A percentile compares a stretch with the other conserved stretches of the same genome.
Evolutionary conservation across 2,888 invertebrate genomes (phyloP).

Genomic region (Koerneria pararmatus): DNA sequence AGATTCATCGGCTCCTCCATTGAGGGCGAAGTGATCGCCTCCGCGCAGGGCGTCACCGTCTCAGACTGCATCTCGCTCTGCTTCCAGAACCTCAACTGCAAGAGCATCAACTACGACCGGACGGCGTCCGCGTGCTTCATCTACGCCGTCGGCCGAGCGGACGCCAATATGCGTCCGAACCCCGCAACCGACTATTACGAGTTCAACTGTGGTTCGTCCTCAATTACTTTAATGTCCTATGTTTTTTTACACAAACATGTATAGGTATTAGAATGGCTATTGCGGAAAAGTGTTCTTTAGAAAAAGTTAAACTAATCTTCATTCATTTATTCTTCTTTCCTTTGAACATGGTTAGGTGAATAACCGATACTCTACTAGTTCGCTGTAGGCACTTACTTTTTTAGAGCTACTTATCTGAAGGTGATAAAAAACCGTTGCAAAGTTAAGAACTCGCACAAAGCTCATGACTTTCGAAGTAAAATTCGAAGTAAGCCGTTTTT

Average conservation of each 20-base stretch:
- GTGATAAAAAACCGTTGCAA: too few relatives aligned
- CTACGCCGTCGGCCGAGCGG: slow-evolving; percentile 52
- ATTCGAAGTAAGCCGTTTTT: too few relatives aligned
- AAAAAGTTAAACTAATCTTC: too few relatives aligned
- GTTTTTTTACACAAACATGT: background rate
- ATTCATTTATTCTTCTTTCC: too few relatives aligned
- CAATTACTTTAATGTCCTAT: background rate
- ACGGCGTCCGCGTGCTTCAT: slow-evolving; percentile 58
- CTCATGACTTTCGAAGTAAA: too few relatives aligned
- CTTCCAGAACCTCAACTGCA: slow-evolving; percentile 60
- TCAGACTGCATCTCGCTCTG: slow-evolving; percentile 60
- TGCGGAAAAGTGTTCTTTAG: too few relatives aligned
- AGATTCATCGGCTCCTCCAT: slow-evolving; percentile 58
- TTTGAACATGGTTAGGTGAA: too few relatives aligned
- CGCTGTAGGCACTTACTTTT: too few relatives aligned
- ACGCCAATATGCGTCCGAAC: slow-evolving; percentile 55
- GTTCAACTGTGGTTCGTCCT: slow-evolving; percentile 57
- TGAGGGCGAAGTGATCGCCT: slow-evolving; percentile 58
- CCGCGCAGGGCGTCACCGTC: slow-evolving; percentile 58
- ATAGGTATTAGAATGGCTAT: background rate
- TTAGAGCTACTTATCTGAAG: too few relatives aligned
- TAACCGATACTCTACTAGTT: too few relatives aligned
- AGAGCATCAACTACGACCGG: slow-evolving; percentile 59
- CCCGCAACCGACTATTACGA: slow-evolving; percentile 60
- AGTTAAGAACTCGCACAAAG: too few relatives aligned